phyloP scores from a whole-genome alignment of 2,888 invertebrate species.

The Holacanthella duospinosa region DNA sequence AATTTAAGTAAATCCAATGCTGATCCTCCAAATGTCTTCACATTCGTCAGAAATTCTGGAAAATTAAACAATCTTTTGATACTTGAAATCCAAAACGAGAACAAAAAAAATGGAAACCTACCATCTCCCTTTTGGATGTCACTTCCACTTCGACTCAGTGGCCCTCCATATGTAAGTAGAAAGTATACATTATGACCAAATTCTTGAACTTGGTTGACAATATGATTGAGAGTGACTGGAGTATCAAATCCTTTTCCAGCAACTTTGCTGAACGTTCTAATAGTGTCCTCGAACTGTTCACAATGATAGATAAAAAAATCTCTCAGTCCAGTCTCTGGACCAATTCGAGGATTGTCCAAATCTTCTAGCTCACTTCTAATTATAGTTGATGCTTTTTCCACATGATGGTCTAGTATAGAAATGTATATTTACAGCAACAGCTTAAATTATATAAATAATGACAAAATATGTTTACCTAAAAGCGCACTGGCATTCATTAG shows the following conservation, averaged over 20 bases:
- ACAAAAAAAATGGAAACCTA: too few species aligned
- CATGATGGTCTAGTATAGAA: slow-evolving; percentile 42
- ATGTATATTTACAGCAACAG: too few species aligned
- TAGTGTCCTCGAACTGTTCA: slow-evolving; percentile 9
- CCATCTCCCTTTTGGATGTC: slow-evolving; percentile 46
- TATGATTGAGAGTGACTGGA: slow-evolving; percentile 38
- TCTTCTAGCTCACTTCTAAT: slow-evolving; percentile 50
- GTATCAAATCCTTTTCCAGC: slow-evolving; percentile 25
- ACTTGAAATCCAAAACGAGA: too few species aligned
- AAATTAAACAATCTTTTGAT: not conserved
- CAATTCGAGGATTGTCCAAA: slow-evolving; percentile 51
- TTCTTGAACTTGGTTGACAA: slow-evolving; percentile 45
- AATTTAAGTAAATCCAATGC: not conserved
- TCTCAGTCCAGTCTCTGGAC: slow-evolving; percentile 40
- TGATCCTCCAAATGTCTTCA: not conserved
- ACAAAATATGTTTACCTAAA: not conserved
- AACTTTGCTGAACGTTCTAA: slow-evolving; percentile 19
- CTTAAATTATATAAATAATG: too few species aligned
- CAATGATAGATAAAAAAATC: slow-evolving; percentile 32
- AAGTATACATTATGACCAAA: slow-evolving; percentile 52
- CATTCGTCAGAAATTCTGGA: slow-evolving; percentile 5
- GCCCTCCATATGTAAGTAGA: slow-evolving; percentile 60
- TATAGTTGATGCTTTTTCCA: slow-evolving; percentile 45
- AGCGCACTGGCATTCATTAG: not conserved
- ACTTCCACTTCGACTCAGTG: slow-evolving; percentile 63